A percentile compares a stretch with the other conserved stretches of the same genome.
These are phyloP conservation scores for Caenorhabditis sp. DNA, from an alignment of 2,888 invertebrate species.

Conservation along the genomic window DNA sequence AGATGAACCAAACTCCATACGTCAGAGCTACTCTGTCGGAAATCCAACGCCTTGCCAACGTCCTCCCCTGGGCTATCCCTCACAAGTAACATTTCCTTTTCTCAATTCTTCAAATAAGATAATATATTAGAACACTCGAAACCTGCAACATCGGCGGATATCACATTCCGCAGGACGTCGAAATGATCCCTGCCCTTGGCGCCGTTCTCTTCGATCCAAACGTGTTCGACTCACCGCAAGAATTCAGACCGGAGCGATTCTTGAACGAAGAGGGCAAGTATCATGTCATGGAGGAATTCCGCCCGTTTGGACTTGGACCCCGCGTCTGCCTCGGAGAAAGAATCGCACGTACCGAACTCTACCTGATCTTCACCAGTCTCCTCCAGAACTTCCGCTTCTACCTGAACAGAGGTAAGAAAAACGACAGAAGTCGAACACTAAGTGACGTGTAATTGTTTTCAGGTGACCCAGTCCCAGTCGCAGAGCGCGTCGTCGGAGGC, in stretches of 20 bases:
- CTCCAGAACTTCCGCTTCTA: conserved; percentile 76
- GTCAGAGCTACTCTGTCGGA: conserved; percentile 78
- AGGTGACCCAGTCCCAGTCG: conserved; percentile 56
- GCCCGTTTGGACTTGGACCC: conserved; percentile 71
- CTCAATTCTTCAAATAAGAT: too few relatives aligned
- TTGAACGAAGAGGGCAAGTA: conserved; percentile 59
- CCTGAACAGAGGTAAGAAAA: conserved; percentile 33
- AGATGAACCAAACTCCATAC: conserved; percentile 66
- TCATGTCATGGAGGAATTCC: conserved; percentile 50
- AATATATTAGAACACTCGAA: conserved; percentile 32
- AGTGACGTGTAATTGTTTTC: conserved; percentile 5
- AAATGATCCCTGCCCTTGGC: conserved; percentile 75
- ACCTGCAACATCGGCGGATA: conserved; percentile 54
- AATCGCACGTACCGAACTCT: conserved; percentile 76
- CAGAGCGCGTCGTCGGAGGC: conserved; percentile 56
- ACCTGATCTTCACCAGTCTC: conserved; percentile 74
- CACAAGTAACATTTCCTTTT: conserved; percentile 67
- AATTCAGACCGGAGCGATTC: conserved; percentile 74
- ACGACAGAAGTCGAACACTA: neutral
- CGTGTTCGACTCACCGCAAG: conserved; percentile 71
- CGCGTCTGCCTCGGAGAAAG: conserved; percentile 73
- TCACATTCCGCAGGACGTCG: conserved; percentile 68
- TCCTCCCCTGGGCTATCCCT: conserved; percentile 82
- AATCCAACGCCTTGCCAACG: conserved; percentile 78
- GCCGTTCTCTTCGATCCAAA: conserved; percentile 69